Conservation (phyloP, 1,140 invertebrate genomes). For the Drosophila neocordata region DNA sequence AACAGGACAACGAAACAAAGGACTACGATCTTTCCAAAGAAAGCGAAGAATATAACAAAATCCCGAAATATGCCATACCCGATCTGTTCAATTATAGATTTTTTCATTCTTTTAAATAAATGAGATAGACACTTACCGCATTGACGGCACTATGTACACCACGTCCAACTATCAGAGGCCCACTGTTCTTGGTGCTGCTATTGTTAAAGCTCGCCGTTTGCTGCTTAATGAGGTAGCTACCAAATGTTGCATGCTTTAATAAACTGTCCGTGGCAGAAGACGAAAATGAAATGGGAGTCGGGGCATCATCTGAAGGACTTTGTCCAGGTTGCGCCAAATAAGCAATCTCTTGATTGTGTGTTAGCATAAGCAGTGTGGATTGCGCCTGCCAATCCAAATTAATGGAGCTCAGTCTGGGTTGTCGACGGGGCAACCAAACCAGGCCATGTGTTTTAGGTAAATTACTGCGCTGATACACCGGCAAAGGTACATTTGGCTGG, state of each 20-base stretch:
- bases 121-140: conserved; percentile 64
- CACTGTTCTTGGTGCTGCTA: conserved; percentile 32
- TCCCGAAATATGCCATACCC: too few relatives aligned
- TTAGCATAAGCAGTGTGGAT: conserved; percentile 85
- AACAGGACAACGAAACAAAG: not conserved
- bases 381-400: conserved; percentile 84
- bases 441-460: conserved; percentile 83
- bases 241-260: conserved; percentile 69
- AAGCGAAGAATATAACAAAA: too few relatives aligned
- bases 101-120: not conserved
- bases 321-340: conserved; percentile 60
- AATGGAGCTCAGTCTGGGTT: conserved; percentile 82
- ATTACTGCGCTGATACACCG: conserved; percentile 84
- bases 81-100: too few relatives aligned
- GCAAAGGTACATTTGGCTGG: conserved; percentile 84
- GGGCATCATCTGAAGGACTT: conserved; percentile 58
- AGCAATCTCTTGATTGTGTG: conserved; percentile 83
- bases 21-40: not conserved
- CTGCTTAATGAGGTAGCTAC: conserved; percentile 55
- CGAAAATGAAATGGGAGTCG: conserved; percentile 62
- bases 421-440: conserved; percentile 84
- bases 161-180: conserved; percentile 65
- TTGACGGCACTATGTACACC: conserved; percentile 63
- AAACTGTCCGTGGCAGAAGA: conserved; percentile 30
- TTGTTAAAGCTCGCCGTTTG: not conserved